phyloP scores from a whole-genome alignment of 2,113 vertebrate genomes.

The Peromyscus polionotus region DNA sequence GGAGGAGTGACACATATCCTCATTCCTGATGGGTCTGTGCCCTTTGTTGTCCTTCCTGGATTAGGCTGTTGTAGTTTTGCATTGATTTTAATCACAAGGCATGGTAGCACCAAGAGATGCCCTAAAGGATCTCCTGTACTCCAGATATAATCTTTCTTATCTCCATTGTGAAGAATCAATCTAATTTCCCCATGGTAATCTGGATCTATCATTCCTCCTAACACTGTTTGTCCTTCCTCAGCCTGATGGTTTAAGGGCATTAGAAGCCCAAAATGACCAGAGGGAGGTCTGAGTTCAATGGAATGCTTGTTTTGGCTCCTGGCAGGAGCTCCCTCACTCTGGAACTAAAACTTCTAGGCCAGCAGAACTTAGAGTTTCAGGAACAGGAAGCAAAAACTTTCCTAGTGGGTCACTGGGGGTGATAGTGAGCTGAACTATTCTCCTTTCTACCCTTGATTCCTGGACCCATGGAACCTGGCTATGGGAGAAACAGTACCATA shows the following conservation, averaged over 20 bases:
- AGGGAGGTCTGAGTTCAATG: not conserved
- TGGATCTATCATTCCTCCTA: not conserved
- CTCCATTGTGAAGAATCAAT: not conserved
- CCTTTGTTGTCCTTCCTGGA: not conserved
- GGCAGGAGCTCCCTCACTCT: not conserved
- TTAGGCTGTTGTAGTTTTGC: not conserved
- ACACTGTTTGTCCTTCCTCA: not conserved
- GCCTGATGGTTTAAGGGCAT: not conserved
- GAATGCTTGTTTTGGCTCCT: not conserved
- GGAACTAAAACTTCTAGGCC: not conserved
- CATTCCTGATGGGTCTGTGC: not conserved
- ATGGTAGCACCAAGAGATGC: not conserved
- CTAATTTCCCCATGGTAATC: not conserved
- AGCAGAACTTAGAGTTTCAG: not conserved
- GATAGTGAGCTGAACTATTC: not conserved
- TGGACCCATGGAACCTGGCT: not conserved
- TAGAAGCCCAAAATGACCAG: not conserved
- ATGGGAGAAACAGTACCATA: not conserved
- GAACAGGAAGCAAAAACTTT: not conserved
- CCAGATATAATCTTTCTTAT: not conserved
- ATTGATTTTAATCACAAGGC: not conserved
- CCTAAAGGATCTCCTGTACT: not conserved
- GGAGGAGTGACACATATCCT: not conserved
- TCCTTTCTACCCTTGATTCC: not conserved
- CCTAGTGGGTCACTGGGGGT: not conserved